Conservation (phyloP, 92 coral and sea anemone species). For the Zoanthus gigantus region DNA sequence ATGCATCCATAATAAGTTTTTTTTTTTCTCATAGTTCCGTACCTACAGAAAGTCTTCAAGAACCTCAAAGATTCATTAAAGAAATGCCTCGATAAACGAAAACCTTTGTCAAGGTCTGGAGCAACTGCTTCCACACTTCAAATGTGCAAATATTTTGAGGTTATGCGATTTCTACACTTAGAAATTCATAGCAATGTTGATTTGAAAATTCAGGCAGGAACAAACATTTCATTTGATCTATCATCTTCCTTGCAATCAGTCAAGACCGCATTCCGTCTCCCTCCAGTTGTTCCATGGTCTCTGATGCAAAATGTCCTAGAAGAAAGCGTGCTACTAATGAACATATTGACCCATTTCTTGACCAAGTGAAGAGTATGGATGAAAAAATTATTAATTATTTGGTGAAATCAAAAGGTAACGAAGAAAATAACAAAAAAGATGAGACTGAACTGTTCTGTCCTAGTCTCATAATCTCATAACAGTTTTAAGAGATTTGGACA, state of each 20-base stretch:
- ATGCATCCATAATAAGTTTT: neutral
- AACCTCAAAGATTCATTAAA: conserved; percentile 1
- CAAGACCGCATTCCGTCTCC: neutral
- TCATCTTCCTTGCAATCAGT: neutral
- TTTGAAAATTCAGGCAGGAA: neutral
- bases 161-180: neutral
- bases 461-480: neutral
- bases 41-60: conserved; percentile 4
- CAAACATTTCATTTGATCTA: neutral
- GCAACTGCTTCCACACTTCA: neutral
- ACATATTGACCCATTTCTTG: neutral
- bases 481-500: conserved; percentile 1
- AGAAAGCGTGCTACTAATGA: neutral
- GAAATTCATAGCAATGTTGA: conserved; percentile 2
- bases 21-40: neutral
- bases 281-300: neutral
- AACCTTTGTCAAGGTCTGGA: neutral
- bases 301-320: neutral
- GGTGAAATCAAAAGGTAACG: neutral
- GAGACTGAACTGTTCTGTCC: neutral
- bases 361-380: neutral
- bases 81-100: neutral
- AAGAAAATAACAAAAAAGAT: neutral
- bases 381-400: neutral
- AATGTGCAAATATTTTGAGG: neutral